These are phyloP conservation scores for Noctua janthina DNA, from an alignment of 2,888 invertebrate species.

Conservation along the genomic window DNA sequence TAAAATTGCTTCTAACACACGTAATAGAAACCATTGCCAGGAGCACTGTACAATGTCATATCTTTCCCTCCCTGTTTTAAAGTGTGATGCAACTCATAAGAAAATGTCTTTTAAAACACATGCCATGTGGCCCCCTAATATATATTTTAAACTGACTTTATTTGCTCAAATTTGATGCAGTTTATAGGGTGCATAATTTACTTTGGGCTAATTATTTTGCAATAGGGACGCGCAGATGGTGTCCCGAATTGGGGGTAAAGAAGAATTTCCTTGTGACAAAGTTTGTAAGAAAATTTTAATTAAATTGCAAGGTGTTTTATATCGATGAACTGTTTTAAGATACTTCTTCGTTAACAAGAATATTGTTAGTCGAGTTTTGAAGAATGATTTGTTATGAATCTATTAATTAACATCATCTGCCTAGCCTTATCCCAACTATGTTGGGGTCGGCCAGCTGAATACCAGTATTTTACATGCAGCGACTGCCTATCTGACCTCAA, in stretches of 20 bases:
- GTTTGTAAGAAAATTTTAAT: constrained; percentile 81
- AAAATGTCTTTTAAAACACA: constrained; percentile 84
- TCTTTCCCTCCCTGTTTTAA: constrained; percentile 74
- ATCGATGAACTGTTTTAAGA: constrained; percentile 62
- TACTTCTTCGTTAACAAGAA: constrained; percentile 14
- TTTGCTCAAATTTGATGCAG: constrained; percentile 87
- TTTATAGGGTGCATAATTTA: constrained; percentile 90
- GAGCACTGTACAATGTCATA: constrained; percentile 78
- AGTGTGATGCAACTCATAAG: constrained; percentile 78
- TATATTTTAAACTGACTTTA: constrained; percentile 84
- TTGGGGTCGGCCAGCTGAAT: no score
- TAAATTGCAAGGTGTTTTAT: constrained; percentile 80
- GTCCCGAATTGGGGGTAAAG: constrained; percentile 78
- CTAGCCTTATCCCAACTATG: no score
- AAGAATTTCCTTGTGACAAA: constrained; percentile 80
- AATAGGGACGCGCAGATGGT: constrained; percentile 88
- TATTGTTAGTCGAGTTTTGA: constrained; percentile 4
- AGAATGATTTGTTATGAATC: constrained; percentile 1
- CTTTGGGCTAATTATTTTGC: constrained; percentile 88
- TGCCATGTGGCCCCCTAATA: constrained; percentile 86
- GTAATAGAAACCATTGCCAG: constrained; percentile 68
- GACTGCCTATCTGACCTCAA: no score
- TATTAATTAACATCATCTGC: background rate
- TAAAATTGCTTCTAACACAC: constrained; percentile 62
- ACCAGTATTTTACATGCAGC: no score